These are phyloP conservation scores for Drosophila erecta DNA, from an alignment of 1,140 invertebrate genomes.

Conservation along the genomic window DNA sequence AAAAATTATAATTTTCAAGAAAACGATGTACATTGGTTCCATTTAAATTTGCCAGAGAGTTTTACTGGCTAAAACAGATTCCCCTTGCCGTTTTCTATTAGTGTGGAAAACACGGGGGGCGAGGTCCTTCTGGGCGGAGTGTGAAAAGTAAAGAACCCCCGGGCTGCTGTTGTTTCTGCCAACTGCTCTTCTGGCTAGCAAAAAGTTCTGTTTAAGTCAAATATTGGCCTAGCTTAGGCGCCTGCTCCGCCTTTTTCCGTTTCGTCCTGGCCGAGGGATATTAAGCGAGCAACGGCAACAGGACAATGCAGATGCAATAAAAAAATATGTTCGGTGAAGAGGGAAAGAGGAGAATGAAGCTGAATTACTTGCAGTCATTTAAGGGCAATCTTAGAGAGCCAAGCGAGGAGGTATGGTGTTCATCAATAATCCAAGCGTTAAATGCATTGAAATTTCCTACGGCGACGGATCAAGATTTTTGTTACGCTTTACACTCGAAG, in stretches of 20 bases:
- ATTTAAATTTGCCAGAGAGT: no score
- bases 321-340: slow-evolving; percentile 4
- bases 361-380: slow-evolving; percentile 28
- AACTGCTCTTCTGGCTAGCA: slow-evolving; percentile 12
- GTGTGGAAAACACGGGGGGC: slow-evolving; percentile 5
- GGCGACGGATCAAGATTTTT: slow-evolving; percentile 40
- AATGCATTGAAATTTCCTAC: slow-evolving; percentile 38
- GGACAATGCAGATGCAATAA: slow-evolving; percentile 30
- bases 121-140: slow-evolving; percentile 6
- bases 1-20: no score
- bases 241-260: background rate
- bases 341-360: slow-evolving; percentile 5
- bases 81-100: background rate
- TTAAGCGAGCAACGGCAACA: slow-evolving; percentile 1
- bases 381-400: slow-evolving; percentile 26
- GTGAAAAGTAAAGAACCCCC: slow-evolving; percentile 41
- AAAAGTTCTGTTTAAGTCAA: slow-evolving; percentile 53
- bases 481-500: slow-evolving; percentile 15
- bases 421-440: slow-evolving; percentile 36
- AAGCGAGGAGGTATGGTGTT: slow-evolving; percentile 2
- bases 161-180: slow-evolving; percentile 9
- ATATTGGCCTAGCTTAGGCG: slow-evolving; percentile 37
- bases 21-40: no score
- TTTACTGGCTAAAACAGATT: no score
- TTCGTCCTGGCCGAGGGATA: slow-evolving; percentile 5